Conservation (phyloP, 2,113 vertebrate genomes). For the Tupaia chinensis region DNA sequence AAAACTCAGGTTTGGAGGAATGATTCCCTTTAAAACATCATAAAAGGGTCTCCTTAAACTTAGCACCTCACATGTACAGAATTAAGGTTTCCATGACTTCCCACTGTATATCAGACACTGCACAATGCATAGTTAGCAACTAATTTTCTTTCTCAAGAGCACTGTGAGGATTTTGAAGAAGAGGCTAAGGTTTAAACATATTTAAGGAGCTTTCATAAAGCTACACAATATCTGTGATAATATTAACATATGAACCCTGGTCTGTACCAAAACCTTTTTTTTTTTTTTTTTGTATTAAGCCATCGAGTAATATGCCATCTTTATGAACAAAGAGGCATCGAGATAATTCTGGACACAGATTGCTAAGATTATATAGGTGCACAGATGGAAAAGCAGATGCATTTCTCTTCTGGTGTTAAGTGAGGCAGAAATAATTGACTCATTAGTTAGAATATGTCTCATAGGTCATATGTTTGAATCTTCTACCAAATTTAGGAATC, state of each 20-base stretch:
- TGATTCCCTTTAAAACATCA: neutral
- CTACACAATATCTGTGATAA: neutral
- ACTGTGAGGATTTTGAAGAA: neutral
- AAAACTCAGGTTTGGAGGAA: conserved; percentile 12
- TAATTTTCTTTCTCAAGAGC: neutral
- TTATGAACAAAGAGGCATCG: neutral
- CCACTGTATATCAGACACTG: neutral
- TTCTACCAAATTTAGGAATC: neutral
- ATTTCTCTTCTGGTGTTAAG: conserved; percentile 30
- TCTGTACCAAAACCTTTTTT: neutral
- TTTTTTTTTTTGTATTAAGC: conserved; percentile 30
- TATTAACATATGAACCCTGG: neutral
- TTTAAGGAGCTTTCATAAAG: neutral
- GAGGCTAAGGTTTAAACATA: neutral
- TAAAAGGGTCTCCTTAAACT: neutral
- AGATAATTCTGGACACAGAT: conserved; percentile 43
- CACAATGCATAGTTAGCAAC: neutral
- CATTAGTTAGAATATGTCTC: neutral
- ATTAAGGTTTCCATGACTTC: neutral
- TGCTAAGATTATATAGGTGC: neutral
- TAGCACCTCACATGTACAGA: neutral
- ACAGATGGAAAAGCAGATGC: conserved; percentile 28
- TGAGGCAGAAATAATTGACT: conserved; percentile 49
- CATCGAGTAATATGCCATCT: neutral
- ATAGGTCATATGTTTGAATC: neutral